Evolutionary conservation across 2,113 vertebrate genomes (phyloP), one percentile per base, ranked within the genome.

Genomic region (Spilogale gracilis): DNA sequence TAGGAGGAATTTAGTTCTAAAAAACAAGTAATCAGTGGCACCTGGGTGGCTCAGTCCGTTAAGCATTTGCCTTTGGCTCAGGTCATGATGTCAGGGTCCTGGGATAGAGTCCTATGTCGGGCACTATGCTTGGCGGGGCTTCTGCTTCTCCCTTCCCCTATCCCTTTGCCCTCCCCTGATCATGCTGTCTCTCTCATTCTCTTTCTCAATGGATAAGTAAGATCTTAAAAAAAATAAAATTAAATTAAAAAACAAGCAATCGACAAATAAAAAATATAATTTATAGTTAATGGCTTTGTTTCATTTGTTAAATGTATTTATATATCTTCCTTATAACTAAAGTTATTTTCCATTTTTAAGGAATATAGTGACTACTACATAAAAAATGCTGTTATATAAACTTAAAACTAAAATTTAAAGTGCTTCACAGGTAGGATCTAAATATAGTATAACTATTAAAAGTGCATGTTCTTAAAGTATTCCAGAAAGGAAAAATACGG

Each of bases 391-490:
- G 0, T 80, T 93, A 12, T 27, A 10, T 71, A 52, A 92, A 56
- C 23, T 52, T 69, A 92, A 94, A 74, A 45, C 73, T 82, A 67
- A 94, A 95, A 88, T 74, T 73, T 58, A 74, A 65, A 32, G 2
- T 69, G 38, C 89, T n/a, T 0, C 16, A 48, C 52, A 6, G 4
- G 4, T 63, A 32, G 11, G 13, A 1, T 92, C 95, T 97, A 94
- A 97, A 92, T 21, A 97, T 93, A 95, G 17, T 2, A 7, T 48
- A 60, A 25, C 60, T 83, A 69, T 92, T 95, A 83, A 90, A 91
- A 92, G 65, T 89, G 23, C 50, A 85, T 93, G 87, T 95, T 90
- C 63, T 89, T 94, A 74, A 93, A 94, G 14, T 12, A 63, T 79
- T 71, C 25, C 10, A 61, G n/a, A 48, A 91, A 80, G 80, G 32